phyloP scores from a whole-genome alignment of 92 coral and sea anemone genomes.

The Phenganax marumi region DNA sequence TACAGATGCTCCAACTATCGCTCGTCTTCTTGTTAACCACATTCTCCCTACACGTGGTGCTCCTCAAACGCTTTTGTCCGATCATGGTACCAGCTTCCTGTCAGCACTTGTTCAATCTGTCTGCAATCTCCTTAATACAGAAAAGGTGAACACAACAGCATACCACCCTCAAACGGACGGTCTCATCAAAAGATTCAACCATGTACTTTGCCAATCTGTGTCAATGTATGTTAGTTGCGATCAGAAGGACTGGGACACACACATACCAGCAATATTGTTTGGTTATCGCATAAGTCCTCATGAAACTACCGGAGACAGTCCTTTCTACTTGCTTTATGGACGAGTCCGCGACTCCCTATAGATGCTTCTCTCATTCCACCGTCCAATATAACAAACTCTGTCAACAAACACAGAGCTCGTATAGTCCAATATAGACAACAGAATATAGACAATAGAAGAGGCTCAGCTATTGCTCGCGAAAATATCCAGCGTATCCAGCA shows the following conservation, averaged over 20 bases:
- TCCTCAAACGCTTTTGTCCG: constrained; percentile 48
- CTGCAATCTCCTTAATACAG: constrained; percentile 48
- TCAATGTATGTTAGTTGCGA: constrained; percentile 45
- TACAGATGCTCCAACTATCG: constrained; percentile 32
- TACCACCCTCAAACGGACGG: constrained; percentile 56
- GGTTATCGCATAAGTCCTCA: too few species aligned
- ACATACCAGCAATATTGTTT: constrained; percentile 49
- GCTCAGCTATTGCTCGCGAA: background rate
- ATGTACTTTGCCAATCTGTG: constrained; percentile 9
- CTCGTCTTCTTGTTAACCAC: constrained; percentile 22
- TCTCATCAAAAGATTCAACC: constrained; percentile 41
- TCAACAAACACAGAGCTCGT: constrained; percentile 29
- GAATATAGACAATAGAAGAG: constrained; percentile 29
- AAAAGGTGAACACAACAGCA: constrained; percentile 54
- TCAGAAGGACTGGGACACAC: constrained; percentile 57
- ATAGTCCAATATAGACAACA: constrained; percentile 29
- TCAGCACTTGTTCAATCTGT: constrained; percentile 46
- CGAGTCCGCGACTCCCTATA: constrained; percentile 54
- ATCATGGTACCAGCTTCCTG: constrained; percentile 53
- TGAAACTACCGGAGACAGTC: too few species aligned
- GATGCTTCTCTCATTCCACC: constrained; percentile 56
- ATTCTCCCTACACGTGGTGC: constrained; percentile 49
- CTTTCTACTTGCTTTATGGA: constrained; percentile 50
- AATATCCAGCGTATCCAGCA: constrained; percentile 27
- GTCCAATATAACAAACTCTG: constrained; percentile 40